These are phyloP conservation scores for Drosophila borealis DNA, from an alignment of 2,888 invertebrate genomes.

Conservation along the genomic window DNA sequence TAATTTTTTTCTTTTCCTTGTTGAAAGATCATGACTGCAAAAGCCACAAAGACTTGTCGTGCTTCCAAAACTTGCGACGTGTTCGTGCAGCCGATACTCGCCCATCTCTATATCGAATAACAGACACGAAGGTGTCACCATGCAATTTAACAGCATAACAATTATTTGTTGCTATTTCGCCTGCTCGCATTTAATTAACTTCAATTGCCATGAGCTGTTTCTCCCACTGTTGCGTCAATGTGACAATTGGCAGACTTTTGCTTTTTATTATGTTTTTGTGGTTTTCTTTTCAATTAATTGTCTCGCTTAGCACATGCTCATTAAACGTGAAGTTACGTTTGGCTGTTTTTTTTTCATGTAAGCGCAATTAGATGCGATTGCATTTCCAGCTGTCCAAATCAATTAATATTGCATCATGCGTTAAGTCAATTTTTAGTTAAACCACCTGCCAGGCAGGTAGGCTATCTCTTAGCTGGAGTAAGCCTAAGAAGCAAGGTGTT, in stretches of 20 bases:
- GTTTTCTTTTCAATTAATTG: constrained; percentile 59
- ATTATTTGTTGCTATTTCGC: constrained; percentile 59
- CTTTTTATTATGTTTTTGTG: constrained; percentile 32
- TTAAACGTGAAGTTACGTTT: constrained; percentile 43
- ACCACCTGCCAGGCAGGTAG: constrained; percentile 11
- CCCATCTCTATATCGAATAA: constrained; percentile 15
- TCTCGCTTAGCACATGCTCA: constrained; percentile 48
- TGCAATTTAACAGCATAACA: constrained; percentile 50
- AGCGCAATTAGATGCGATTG: constrained; percentile 21
- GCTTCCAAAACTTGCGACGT: no score
- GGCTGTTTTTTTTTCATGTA: constrained; percentile 29
- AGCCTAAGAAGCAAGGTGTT: neutral
- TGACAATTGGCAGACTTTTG: constrained; percentile 68
- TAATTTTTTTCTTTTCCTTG: no score
- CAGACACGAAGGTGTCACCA: constrained; percentile 63
- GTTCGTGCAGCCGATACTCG: no score
- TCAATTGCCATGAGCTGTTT: constrained; percentile 54
- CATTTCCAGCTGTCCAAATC: constrained; percentile 54
- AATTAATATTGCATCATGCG: constrained; percentile 26
- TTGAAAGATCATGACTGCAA: no score
- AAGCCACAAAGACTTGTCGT: no score
- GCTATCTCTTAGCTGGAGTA: neutral
- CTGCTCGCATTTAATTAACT: constrained; percentile 71
- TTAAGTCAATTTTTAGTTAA: constrained; percentile 38
- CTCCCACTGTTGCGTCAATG: constrained; percentile 67